Base-by-base conservation (phyloP, 2,113 vertebrate genomes). In the Syrmaticus mikado region DNA sequence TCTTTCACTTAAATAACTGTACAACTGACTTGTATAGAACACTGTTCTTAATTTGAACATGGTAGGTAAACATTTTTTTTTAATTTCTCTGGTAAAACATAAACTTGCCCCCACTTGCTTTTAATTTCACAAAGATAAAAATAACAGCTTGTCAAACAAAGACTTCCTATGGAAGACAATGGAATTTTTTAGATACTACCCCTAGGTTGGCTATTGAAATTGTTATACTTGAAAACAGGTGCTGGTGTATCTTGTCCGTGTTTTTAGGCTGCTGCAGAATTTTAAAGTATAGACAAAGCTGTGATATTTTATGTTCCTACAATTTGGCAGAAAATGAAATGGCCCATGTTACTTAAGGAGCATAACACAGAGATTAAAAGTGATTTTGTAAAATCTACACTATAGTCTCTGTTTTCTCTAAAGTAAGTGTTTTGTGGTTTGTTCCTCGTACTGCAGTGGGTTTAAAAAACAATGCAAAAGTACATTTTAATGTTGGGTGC, bases 91-190 rank as follows among this genome's bases (percentile, higher is more conserved):
- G 98, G 97, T 97, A 98, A 98, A 98, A 97, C 96, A 95, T 97
- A 98, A 98, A 97, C 88, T 97, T 97, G 82, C 97, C 98, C 98
- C 98, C 97, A 95, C 92, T 97, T 96, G 97, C 97, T 98, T 98
- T 98, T 98, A 98, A 98, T 95, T 97, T 97, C 96, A 97, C 93
- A 96, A 97, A 97, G 97, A 97, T 95, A 97, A 98, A 98, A 96
- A 95, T 95, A 98, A 98, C 98, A 97, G 98, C 98, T 98, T 98
- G 97, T 98, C 97, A 97, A 98, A 97, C 95, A 97, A 97, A 97
- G 96, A 98, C 99, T 99, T 99, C 99, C 99, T 99, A 99, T 99
- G 99, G 99, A 99, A 99, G 99, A 99, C 97, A 98, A 97, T 97
- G 97, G 92, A 97, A 96, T 97, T 98, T 98, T 98, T 98, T 98